Percentiles rank a stretch among this genome's conserved stretches.
Evolutionary conservation across 2,888 invertebrate species (phyloP).

Genomic region (Endotricha flammealis): DNA sequence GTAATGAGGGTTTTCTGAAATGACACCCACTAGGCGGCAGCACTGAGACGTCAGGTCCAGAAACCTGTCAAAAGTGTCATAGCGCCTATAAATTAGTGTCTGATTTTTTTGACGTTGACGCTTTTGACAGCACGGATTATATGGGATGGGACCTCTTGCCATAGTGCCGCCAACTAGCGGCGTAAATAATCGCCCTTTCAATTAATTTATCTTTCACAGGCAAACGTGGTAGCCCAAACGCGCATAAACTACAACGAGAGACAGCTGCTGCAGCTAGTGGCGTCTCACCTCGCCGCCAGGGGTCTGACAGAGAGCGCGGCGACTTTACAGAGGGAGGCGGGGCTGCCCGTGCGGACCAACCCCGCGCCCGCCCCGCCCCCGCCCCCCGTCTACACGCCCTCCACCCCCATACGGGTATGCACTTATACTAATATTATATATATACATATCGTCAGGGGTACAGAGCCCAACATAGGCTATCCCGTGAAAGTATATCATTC

Average conservation of each 20-base stretch:
- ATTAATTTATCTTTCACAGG: constrained; percentile 69
- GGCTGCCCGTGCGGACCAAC: constrained; percentile 75
- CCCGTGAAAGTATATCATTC: no score
- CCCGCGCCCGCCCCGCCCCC: constrained; percentile 45
- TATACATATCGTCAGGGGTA: no score
- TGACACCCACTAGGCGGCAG: no score
- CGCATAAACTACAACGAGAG: constrained; percentile 96
- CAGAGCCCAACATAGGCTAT: no score
- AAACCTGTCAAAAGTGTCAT: no score
- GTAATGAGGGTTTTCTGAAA: no score
- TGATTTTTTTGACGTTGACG: no score
- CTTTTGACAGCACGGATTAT: no score
- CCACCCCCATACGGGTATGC: constrained; percentile 70
- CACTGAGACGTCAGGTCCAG: no score
- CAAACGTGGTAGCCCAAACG: constrained; percentile 97
- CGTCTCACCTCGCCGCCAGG: constrained; percentile 89
- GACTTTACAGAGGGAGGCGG: constrained; percentile 87
- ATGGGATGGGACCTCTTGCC: no score
- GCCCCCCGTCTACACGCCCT: constrained; percentile 75
- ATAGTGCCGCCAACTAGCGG: background rate
- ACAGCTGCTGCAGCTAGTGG: constrained; percentile 94
- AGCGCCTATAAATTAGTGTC: no score
- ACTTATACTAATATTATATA: constrained; percentile 19
- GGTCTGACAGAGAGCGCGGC: constrained; percentile 86
- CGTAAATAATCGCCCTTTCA: background rate